A percentile compares a stretch with the other conserved stretches of the same genome.
phyloP scores from a whole-genome alignment of 2,888 invertebrate genomes.

The Drosophila planitibia region DNA sequence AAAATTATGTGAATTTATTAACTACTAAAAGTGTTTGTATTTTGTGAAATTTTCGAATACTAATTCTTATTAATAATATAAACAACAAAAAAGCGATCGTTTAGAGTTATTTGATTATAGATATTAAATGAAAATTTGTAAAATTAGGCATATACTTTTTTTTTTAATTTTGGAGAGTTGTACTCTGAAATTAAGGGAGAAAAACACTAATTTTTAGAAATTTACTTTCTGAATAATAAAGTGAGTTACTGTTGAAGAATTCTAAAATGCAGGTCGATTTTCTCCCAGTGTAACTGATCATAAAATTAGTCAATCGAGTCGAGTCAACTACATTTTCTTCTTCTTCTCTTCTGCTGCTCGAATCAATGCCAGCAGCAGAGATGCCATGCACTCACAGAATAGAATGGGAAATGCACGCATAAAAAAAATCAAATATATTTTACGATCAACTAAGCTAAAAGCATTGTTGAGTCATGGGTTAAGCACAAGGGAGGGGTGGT shows the following conservation, averaged over 20 bases:
- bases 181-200: not conserved
- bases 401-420: constrained; percentile 40
- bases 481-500: not conserved
- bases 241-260: not conserved
- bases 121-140: not conserved
- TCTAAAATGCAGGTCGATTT: not conserved
- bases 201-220: not conserved
- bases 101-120: not conserved
- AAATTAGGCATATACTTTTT: not conserved
- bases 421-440: constrained; percentile 43
- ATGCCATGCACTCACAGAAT: constrained; percentile 15
- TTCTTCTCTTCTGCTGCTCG: constrained; percentile 27
- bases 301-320: constrained; percentile 69
- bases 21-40: no score
- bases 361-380: constrained; percentile 36
- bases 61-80: not conserved
- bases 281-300: constrained; percentile 10
- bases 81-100: not conserved
- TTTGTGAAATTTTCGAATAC: not conserved
- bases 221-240: not conserved
- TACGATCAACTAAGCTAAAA: constrained; percentile 63
- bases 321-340: constrained; percentile 2
- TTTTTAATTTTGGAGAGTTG: not conserved
- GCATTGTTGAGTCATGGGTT: constrained; percentile 51
- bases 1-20: no score